These are phyloP conservation scores for Hipposideros armiger DNA, from an alignment of 2,113 vertebrate species.

Conservation along the genomic window DNA sequence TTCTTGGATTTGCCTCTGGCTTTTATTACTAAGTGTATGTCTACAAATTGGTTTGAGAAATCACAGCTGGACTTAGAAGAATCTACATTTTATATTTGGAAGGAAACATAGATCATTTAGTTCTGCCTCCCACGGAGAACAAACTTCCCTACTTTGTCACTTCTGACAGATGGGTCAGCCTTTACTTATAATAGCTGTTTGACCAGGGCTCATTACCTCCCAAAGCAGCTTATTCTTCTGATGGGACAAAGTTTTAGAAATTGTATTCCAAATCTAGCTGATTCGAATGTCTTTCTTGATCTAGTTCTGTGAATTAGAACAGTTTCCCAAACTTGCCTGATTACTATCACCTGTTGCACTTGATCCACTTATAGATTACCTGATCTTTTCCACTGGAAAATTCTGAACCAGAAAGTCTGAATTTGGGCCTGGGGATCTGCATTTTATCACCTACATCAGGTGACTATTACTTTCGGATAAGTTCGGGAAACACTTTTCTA, in stretches of 20 bases:
- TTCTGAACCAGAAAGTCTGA: background rate
- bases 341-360: background rate
- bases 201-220: background rate
- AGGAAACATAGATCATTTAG: slow-evolving; percentile 29
- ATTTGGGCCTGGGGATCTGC: background rate
- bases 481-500: background rate
- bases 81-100: slow-evolving; percentile 60
- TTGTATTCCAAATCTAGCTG: background rate
- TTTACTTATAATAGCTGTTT: slow-evolving; percentile 12
- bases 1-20: slow-evolving; percentile 63
- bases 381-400: background rate
- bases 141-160: slow-evolving; percentile 45
- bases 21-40: slow-evolving; percentile 49
- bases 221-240: background rate
- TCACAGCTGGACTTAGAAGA: slow-evolving; percentile 64
- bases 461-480: background rate
- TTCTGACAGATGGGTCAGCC: slow-evolving; percentile 57
- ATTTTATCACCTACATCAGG: background rate
- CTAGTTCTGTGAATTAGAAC: slow-evolving; percentile 5
- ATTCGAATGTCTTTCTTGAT: slow-evolving; percentile 17
- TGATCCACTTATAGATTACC: background rate
- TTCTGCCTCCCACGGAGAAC: slow-evolving; percentile 6
- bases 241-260: slow-evolving; percentile 18
- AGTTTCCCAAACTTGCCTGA: slow-evolving; percentile 1
- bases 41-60: slow-evolving; percentile 66